Conservation (phyloP, 2,797 vertebrate genomes). For the Esox masquinongy region DNA sequence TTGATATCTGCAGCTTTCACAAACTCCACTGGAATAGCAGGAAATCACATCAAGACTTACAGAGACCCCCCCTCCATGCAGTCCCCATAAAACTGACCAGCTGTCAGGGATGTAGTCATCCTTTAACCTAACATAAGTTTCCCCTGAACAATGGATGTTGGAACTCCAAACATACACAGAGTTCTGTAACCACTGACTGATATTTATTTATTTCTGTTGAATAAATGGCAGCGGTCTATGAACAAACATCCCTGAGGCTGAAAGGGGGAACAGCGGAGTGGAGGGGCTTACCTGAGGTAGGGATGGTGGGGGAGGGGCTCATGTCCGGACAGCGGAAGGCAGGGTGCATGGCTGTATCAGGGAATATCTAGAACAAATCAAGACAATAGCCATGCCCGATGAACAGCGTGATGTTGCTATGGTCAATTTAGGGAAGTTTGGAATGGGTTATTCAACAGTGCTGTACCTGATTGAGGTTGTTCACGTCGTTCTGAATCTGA, state of each 20-base stretch:
- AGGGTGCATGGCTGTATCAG: conserved; percentile 24
- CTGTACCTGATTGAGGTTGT: conserved; percentile 49
- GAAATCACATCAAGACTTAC: not conserved
- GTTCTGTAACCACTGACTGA: not conserved
- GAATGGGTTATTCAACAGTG: not conserved
- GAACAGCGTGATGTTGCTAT: not conserved
- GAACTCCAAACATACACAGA: not conserved
- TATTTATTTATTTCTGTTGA: not conserved
- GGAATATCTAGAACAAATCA: conserved; percentile 47
- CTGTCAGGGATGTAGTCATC: too few relatives aligned
- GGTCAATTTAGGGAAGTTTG: not conserved
- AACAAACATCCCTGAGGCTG: not conserved
- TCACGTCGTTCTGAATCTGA: conserved; percentile 24
- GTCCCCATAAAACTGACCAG: not conserved
- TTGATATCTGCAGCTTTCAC: conserved; percentile 83
- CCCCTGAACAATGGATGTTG: too few relatives aligned
- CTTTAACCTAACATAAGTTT: too few relatives aligned
- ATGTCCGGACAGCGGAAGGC: conserved; percentile 58
- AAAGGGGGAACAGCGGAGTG: not conserved
- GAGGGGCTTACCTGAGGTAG: conserved; percentile 55
- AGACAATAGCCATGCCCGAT: not conserved
- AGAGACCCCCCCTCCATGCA: not conserved
- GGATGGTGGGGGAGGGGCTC: conserved; percentile 59
- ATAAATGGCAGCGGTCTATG: not conserved
- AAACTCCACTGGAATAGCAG: conserved; percentile 76